These are phyloP conservation scores for Eurytoma adleriae DNA, from an alignment of 2,888 invertebrate genomes.

Conservation along the genomic window DNA sequence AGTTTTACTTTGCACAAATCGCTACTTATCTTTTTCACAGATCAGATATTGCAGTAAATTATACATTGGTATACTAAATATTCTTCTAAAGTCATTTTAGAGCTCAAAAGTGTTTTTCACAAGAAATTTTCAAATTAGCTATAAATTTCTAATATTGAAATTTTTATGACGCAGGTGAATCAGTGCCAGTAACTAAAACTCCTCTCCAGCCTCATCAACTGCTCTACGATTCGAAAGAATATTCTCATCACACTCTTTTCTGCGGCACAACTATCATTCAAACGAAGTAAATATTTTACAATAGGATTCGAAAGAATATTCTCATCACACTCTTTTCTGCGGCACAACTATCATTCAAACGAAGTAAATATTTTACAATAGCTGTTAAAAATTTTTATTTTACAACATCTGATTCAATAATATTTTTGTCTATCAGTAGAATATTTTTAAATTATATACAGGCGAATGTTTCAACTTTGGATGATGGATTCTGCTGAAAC, in stretches of 20 bases:
- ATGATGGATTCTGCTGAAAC: too few species aligned
- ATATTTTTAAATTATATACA: too few species aligned
- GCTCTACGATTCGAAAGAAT: constrained; percentile 84
- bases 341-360: constrained; percentile 94
- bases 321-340: constrained; percentile 90
- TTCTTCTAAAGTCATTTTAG: too few species aligned
- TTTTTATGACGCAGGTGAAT: constrained; percentile 83
- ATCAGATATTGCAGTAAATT: too few species aligned
- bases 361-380: constrained; percentile 76
- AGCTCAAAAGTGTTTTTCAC: too few species aligned
- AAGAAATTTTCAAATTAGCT: too few species aligned
- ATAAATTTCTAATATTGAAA: too few species aligned
- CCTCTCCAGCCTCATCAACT: constrained; percentile 81
- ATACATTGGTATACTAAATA: too few species aligned
- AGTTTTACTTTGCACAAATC: too few species aligned
- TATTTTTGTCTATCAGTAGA: too few species aligned
- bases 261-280: constrained; percentile 93
- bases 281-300: constrained; percentile 80
- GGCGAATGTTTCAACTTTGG: too few species aligned
- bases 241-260: constrained; percentile 90
- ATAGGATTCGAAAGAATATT: constrained; percentile 83
- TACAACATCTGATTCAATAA: not conserved
- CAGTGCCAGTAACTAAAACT: constrained; percentile 94
- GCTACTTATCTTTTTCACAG: too few species aligned
- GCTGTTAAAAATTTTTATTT: not conserved